Evolutionary conservation across 2,113 vertebrate genomes (phyloP), one percentile per base, ranked within the genome.

Genomic region (Equus przewalskii): DNA sequence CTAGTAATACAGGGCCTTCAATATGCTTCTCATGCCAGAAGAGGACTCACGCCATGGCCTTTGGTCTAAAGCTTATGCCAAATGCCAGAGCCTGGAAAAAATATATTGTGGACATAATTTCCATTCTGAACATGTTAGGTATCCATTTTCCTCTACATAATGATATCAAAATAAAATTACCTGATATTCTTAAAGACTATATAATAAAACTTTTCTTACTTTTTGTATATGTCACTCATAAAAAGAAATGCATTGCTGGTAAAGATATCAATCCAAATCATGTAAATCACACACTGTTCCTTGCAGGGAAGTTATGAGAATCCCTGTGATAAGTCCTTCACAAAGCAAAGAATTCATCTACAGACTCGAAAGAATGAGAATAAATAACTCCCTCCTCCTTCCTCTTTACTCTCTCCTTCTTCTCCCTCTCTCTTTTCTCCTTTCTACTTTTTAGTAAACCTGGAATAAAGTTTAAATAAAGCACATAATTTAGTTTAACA

Each of bases 221-320:
- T 91, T 72, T 26, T 89, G 3, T 41, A 22, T 85, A 49, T 51
- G 36, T 83, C 16, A 28, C 26, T 65, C 65, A 83, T 82, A 26
- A 89, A 93, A 85, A 92, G 54, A 93, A 81, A 69, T 16, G 11
- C 18, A 81, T 49, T 84, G 83, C 64, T 96, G 10, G 13, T 56
- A 96, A 90, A 83, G 33, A 83, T 30, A 13, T 81, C 89, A 54
- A 83, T 83, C 56, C 33, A 94, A 30, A 92, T 94, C 18, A 51
- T 83, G 5, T 67, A 87, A 79, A 54, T 79, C 41, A 86, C 76
- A 82, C 7, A 78, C 24, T 64, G n/a, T 41, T 86, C 64, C 69
- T 28, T 80, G 21, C 7, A 67, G 10, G 24, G 44, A 78, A 82
- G 1, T 88, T 94, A 26, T 56, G 18, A 78, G 11, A 92, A 67